Evolutionary conservation across 2,797 vertebrate genomes (phyloP), one percentile per base, ranked within the genome.

Genomic region (Gymnoscopelus microlampas): DNA sequence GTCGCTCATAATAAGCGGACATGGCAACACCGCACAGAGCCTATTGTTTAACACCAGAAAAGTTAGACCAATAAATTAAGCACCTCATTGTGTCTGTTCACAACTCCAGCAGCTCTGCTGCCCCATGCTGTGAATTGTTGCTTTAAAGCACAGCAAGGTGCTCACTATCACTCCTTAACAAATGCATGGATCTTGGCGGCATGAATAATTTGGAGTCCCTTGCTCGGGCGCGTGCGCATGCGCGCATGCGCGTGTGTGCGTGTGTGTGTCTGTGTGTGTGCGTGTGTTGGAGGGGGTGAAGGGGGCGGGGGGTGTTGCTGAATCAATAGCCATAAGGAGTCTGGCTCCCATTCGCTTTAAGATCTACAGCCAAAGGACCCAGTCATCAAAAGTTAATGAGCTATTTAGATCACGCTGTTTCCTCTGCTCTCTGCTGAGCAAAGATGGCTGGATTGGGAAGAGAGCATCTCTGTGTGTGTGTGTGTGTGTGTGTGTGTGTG

Each of bases 311-410:
- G 75, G 49, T 64, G 84, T 39, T 82, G 79, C 81, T 77, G 82
- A 88, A 89, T 92, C 90, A 89, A 90, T 91, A 90, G 85, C 88
- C 86, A 90, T 89, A 88, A 90, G 90, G 84, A 87, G 82, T 78
- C 88, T 87, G 87, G 86, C 82, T 86, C 88, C 89, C 84, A 53
- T 87, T 90, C 85, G 87, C 90, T 89, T 91, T 92, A 89, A 89
- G 85, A 91, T 89, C 85, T 90, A 90, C 89, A 89, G 88, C 87
- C 90, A 80, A 85, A 90, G 88, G 89, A 90, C 70, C 82, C 81
- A 88, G 80, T 89, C 91, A 92, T 91, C 87, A 91, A 91, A 92
- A 88, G 87, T 92, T 92, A 93, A 93, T 93, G 89, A 91, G 90
- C 89, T 92, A 90, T 92, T 91, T 90, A 89, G 88, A 89, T 84